Conservation (phyloP, 2,888 invertebrate species). For the Norana najaformis region DNA sequence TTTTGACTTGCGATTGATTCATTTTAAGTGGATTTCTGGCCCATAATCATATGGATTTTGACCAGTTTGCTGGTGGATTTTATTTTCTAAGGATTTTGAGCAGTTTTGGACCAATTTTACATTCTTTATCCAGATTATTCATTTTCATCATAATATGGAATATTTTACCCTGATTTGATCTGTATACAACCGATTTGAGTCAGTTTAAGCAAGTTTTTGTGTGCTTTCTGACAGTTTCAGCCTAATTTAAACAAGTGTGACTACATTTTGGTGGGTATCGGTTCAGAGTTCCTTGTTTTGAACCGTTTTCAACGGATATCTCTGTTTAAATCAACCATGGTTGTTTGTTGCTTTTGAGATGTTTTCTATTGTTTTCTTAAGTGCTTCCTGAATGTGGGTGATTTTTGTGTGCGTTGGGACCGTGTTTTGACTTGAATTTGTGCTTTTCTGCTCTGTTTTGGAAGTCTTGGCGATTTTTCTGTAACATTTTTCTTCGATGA, state of each 20-base stretch:
- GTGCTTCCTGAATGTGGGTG: background rate
- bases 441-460: background rate
- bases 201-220: too few relatives aligned
- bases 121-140: background rate
- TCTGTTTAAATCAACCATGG: background rate
- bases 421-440: background rate
- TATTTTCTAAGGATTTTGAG: too few relatives aligned
- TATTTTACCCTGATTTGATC: background rate
- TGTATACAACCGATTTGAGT: background rate
- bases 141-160: background rate
- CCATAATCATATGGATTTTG: too few relatives aligned
- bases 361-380: background rate
- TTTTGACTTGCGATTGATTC: too few relatives aligned
- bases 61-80: too few relatives aligned
- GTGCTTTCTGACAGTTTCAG: too few relatives aligned
- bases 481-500: background rate
- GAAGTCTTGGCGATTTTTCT: background rate
- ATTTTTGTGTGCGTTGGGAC: background rate
- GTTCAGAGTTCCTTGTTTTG: background rate
- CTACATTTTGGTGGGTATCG: background rate
- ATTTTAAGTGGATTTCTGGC: too few relatives aligned
- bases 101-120: background rate
- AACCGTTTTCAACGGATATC: background rate
- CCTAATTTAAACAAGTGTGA: background rate
- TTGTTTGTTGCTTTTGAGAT: background rate